Evolutionary conservation across 2,797 vertebrate species (phyloP).

Genomic region (Mallotus villosus): DNA sequence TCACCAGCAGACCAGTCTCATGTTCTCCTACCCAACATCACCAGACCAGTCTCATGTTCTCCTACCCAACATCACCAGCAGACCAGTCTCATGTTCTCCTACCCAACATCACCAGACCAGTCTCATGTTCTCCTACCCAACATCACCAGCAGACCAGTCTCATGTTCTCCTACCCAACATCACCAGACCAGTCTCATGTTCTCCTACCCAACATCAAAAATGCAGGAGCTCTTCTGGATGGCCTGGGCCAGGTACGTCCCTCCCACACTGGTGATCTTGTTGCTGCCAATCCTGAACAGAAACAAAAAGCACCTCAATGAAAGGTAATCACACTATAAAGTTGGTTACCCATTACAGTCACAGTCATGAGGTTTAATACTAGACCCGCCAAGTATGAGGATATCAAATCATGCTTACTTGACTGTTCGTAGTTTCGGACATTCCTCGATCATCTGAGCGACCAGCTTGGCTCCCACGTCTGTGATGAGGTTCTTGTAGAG

Average conservation of each 20-base stretch:
- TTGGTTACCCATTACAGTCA: background rate
- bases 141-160: background rate
- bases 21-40: background rate
- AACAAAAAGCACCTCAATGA: background rate
- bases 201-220: conserved; percentile 89
- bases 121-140: background rate
- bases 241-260: conserved; percentile 82
- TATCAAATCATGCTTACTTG: conserved; percentile 75
- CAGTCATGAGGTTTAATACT: background rate
- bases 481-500: conserved; percentile 94
- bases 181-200: background rate
- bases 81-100: background rate
- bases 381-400: background rate
- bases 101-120: background rate
- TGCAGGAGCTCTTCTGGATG: conserved; percentile 84
- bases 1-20: background rate
- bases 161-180: no score
- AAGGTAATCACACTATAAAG: background rate
- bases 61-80: background rate
- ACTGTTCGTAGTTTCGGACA: conserved; percentile 81
- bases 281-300: conserved; percentile 82
- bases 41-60: background rate
- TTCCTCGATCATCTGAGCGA: conserved; percentile 87
- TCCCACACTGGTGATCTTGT: conserved; percentile 85
- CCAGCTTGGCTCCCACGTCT: conserved; percentile 82